Percentiles rank a stretch among this genome's conserved stretches.
Evolutionary conservation across 2,888 invertebrate species (phyloP).

Genomic region (Coremacera marginata): DNA sequence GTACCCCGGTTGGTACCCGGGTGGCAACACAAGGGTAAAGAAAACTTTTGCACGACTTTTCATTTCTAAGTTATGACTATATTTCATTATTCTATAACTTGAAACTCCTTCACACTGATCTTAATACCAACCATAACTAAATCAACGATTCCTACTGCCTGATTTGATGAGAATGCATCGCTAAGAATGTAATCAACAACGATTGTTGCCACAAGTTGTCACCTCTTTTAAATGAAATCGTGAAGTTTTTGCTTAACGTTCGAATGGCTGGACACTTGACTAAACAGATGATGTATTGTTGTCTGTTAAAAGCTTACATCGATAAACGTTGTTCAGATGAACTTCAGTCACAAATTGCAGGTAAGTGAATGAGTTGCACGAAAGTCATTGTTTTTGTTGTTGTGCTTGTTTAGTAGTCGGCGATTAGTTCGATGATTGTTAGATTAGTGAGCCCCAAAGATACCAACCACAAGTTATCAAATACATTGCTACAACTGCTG

Average conservation of each 20-base stretch:
- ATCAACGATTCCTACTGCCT: neutral
- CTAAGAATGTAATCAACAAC: neutral
- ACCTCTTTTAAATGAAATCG: constrained; percentile 1
- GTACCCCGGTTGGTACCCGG: too few relatives aligned
- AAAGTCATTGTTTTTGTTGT: neutral
- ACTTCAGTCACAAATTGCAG: neutral
- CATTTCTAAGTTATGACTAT: too few relatives aligned
- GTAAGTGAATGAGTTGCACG: neutral
- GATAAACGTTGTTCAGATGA: neutral
- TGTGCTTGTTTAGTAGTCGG: neutral
- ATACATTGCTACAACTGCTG: too few relatives aligned
- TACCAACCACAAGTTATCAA: neutral
- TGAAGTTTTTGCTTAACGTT: neutral
- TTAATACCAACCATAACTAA: neutral
- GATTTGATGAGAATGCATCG: neutral
- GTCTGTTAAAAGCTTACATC: neutral
- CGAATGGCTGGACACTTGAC: too few relatives aligned
- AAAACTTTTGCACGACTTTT: too few relatives aligned
- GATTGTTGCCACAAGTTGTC: neutral
- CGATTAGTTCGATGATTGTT: constrained; percentile 10
- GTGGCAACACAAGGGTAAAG: too few relatives aligned
- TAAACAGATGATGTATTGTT: neutral
- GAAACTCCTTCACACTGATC: too few relatives aligned
- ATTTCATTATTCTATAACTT: too few relatives aligned
- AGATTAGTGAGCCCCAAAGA: neutral